Conservation (phyloP, 2,113 vertebrate genomes). For the Proterorhinus semilunaris region DNA sequence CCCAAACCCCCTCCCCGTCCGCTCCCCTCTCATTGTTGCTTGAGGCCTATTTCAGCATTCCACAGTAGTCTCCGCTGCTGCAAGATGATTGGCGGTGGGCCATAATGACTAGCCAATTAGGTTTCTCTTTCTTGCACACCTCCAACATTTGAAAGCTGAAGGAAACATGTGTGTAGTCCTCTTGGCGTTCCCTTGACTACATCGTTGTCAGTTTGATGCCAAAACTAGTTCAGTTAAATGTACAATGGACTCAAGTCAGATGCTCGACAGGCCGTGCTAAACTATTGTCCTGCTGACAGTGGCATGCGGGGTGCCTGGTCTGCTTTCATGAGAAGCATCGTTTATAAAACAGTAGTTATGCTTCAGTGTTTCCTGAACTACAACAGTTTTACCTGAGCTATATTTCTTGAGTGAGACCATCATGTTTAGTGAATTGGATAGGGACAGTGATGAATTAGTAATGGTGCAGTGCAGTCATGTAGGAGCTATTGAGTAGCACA, state of each 20-base stretch:
- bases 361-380: too few relatives aligned
- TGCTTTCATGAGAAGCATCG: not conserved
- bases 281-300: constrained; percentile 16
- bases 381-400: too few relatives aligned
- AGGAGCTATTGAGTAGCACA: constrained; percentile 22
- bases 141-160: not conserved
- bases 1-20: not conserved
- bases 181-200: not conserved
- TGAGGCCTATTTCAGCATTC: constrained; percentile 19
- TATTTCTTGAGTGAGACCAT: too few relatives aligned
- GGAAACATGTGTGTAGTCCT: not conserved
- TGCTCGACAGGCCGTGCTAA: constrained; percentile 12
- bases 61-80: constrained; percentile 58
- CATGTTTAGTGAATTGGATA: not conserved
- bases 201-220: constrained; percentile 17
- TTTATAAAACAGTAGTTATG: not conserved
- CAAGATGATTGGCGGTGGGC: constrained; percentile 32
- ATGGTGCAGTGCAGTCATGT: constrained; percentile 24
- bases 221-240: constrained; percentile 29
- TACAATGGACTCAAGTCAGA: constrained; percentile 27
- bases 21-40: not conserved
- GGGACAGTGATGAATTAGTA: constrained; percentile 42
- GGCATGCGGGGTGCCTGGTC: not conserved
- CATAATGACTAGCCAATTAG: constrained; percentile 21
- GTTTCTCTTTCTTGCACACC: not conserved